phyloP scores from a whole-genome alignment of 2,113 vertebrate genomes.

The Rattus rattus region DNA sequence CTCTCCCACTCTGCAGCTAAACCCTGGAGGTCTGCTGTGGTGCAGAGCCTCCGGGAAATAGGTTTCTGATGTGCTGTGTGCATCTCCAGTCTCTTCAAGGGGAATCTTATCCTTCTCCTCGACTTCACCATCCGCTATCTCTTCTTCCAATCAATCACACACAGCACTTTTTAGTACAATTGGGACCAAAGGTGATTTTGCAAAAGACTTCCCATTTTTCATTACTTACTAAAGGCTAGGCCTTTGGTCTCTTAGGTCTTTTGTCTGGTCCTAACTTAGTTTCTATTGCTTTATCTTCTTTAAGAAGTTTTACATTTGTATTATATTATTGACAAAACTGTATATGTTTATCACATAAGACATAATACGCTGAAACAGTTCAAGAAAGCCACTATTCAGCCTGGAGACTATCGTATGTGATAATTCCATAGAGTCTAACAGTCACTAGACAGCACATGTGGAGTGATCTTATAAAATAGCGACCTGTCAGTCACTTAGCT shows the following conservation, averaged over 20 bases:
- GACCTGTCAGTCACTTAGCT: background rate
- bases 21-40: background rate
- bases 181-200: background rate
- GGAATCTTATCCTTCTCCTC: background rate
- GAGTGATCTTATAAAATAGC: background rate
- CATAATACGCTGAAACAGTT: background rate
- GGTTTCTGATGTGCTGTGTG: background rate
- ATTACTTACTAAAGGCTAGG: background rate
- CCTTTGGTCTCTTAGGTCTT: background rate
- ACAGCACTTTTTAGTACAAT: background rate
- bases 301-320: background rate
- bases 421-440: background rate
- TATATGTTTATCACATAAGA: background rate
- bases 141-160: background rate
- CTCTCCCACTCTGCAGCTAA: background rate
- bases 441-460: background rate
- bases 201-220: constrained; percentile 12
- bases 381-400: background rate
- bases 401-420: background rate
- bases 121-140: background rate
- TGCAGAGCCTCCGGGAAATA: background rate
- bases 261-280: background rate
- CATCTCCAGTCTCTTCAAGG: background rate
- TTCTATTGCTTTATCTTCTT: constrained; percentile 29
- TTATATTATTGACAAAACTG: background rate